phyloP scores from a whole-genome alignment of 2,888 invertebrate genomes.

The Pseudococcus longispinus region DNA sequence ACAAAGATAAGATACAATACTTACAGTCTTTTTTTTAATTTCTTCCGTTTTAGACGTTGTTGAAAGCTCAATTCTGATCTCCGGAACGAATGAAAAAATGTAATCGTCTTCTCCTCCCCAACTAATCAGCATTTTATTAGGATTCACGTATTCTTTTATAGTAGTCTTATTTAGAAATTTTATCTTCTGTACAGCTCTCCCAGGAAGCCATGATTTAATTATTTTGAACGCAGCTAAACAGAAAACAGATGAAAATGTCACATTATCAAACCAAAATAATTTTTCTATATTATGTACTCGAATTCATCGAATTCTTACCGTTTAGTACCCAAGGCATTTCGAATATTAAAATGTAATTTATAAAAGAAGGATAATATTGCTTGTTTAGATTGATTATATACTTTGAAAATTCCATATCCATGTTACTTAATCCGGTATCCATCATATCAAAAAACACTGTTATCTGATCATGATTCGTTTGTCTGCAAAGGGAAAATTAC shows the following conservation, averaged over 20 bases:
- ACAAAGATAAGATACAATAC: not conserved
- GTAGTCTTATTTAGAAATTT: slow-evolving; percentile 81
- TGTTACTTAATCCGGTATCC: slow-evolving; percentile 81
- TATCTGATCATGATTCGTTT: slow-evolving; percentile 77
- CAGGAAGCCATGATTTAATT: slow-evolving; percentile 84
- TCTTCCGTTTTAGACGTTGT: slow-evolving; percentile 57
- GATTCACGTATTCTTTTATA: slow-evolving; percentile 76
- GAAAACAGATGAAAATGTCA: not conserved
- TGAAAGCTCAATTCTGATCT: slow-evolving; percentile 62
- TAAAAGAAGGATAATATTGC: slow-evolving; percentile 83
- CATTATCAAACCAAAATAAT: not conserved
- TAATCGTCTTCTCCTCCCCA: slow-evolving; percentile 86
- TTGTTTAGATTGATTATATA: slow-evolving; percentile 87
- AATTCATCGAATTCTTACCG: slow-evolving; percentile 64
- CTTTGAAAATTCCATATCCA: slow-evolving; percentile 91
- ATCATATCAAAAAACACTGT: slow-evolving; percentile 91
- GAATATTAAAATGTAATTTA: slow-evolving; percentile 88
- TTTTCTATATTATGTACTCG: not conserved
- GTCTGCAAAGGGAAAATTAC: slow-evolving; percentile 63
- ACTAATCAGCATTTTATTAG: slow-evolving; percentile 75
- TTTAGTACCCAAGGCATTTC: slow-evolving; percentile 95
- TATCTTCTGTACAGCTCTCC: slow-evolving; percentile 86
- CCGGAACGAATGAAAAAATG: slow-evolving; percentile 74
- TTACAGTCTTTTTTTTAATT: slow-evolving; percentile 57
- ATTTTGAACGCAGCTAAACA: slow-evolving; percentile 84